Percentiles rank a stretch among this genome's conserved stretches.
Conservation (phyloP, 2,797 vertebrate species). For the Aplochiton taeniatus region DNA sequence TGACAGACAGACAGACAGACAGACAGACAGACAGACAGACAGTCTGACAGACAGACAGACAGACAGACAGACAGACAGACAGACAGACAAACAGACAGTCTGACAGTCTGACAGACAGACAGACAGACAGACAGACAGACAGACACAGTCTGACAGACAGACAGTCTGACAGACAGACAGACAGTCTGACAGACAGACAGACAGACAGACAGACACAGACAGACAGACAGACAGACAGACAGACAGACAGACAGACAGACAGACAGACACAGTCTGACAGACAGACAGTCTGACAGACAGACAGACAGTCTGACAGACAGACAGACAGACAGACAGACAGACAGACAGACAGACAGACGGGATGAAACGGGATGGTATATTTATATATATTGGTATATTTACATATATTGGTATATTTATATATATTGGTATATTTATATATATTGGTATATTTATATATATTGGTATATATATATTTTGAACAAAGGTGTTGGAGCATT, state of each 20-base stretch:
- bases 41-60: slow-evolving; percentile 69
- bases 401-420: no score
- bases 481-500: slow-evolving; percentile 14
- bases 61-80: slow-evolving; percentile 59
- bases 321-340: no score
- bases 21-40: slow-evolving; percentile 46
- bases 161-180: slow-evolving; percentile 54
- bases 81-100: no score
- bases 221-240: slow-evolving; percentile 54
- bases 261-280: slow-evolving; percentile 14
- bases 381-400: no score
- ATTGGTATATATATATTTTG: no score
- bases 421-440: no score
- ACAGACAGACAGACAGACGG: slow-evolving; percentile 54
- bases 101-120: slow-evolving; percentile 49
- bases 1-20: slow-evolving; percentile 59
- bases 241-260: slow-evolving; percentile 55
- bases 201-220: no score
- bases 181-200: slow-evolving; percentile 54
- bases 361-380: slow-evolving; percentile 53
- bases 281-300: slow-evolving; percentile 54
- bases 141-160: slow-evolving; percentile 38
- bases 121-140: slow-evolving; percentile 50
- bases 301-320: slow-evolving; percentile 54
- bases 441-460: no score